Evolutionary conservation across 2,113 vertebrate species (phyloP).

Genomic region (Centropristis striata): DNA sequence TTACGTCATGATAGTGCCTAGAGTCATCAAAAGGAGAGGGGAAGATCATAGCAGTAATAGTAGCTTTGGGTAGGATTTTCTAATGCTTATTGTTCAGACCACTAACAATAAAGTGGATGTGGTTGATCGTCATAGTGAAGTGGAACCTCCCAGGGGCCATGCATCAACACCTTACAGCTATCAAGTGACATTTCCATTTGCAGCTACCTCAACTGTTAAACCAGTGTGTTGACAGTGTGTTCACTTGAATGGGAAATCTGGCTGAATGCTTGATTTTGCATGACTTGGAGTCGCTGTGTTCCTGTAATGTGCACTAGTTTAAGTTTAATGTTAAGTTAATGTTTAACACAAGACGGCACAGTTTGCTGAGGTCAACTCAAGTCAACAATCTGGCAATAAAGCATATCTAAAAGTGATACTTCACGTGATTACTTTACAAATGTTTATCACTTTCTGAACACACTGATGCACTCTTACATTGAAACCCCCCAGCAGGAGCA

Average conservation of each 20-base stretch:
- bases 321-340: not conserved
- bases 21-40: not conserved
- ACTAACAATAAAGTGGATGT: slow-evolving; percentile 16
- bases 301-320: not conserved
- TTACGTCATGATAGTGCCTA: not conserved
- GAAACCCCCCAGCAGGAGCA: slow-evolving; percentile 95
- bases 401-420: not conserved
- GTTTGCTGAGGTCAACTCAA: not conserved
- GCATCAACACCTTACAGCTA: not conserved
- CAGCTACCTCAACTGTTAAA: slow-evolving; percentile 1
- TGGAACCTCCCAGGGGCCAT: not conserved
- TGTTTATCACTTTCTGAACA: not conserved
- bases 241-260: not conserved
- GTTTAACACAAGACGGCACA: not conserved
- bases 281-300: not conserved
- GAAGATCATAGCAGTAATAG: not conserved
- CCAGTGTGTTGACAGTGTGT: not conserved
- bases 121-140: not conserved
- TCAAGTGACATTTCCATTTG: slow-evolving; percentile 9
- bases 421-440: not conserved
- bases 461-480: slow-evolving; percentile 88
- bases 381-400: not conserved
- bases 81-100: not conserved
- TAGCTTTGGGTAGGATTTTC: not conserved
- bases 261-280: not conserved